phyloP scores from a whole-genome alignment of 2,797 vertebrate genomes.

The Gymnoscopelus microlampas region DNA sequence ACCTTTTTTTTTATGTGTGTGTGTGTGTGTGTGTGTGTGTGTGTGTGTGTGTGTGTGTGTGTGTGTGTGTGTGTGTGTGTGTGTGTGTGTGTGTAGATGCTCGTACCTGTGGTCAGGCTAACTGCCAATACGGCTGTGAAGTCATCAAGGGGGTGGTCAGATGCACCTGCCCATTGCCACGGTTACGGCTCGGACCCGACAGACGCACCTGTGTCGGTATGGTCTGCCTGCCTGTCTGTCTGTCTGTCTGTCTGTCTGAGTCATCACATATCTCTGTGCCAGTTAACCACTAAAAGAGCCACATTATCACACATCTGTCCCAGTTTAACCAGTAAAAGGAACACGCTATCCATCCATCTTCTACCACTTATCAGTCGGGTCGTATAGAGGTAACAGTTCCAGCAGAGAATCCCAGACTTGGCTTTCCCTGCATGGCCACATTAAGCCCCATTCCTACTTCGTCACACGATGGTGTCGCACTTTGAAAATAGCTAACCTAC shows the following conservation, averaged over 20 bases:
- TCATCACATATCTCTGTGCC: too few relatives aligned
- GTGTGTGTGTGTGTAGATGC: constrained; percentile 71
- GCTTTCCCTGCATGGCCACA: too few relatives aligned
- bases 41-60: constrained; percentile 4
- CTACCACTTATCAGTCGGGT: too few relatives aligned
- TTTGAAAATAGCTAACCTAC: too few relatives aligned
- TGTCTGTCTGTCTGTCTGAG: background rate
- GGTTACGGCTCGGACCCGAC: constrained; percentile 88
- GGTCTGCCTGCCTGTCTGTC: constrained; percentile 41
- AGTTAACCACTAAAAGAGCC: too few relatives aligned
- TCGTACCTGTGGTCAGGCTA: constrained; percentile 88
- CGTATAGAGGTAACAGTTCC: too few relatives aligned
- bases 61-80: background rate
- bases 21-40: constrained; percentile 8
- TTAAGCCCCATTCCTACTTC: too few relatives aligned
- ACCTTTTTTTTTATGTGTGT: background rate
- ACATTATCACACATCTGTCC: too few relatives aligned
- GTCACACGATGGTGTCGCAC: too few relatives aligned
- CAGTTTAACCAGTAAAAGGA: too few relatives aligned
- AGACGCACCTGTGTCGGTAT: constrained; percentile 89
- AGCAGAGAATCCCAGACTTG: too few relatives aligned
- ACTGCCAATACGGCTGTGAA: constrained; percentile 95
- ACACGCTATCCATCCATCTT: too few relatives aligned
- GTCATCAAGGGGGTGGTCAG: constrained; percentile 86
- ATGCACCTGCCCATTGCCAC: constrained; percentile 92